Conservation (phyloP, 2,888 invertebrate genomes). For the Lithophane socia region DNA sequence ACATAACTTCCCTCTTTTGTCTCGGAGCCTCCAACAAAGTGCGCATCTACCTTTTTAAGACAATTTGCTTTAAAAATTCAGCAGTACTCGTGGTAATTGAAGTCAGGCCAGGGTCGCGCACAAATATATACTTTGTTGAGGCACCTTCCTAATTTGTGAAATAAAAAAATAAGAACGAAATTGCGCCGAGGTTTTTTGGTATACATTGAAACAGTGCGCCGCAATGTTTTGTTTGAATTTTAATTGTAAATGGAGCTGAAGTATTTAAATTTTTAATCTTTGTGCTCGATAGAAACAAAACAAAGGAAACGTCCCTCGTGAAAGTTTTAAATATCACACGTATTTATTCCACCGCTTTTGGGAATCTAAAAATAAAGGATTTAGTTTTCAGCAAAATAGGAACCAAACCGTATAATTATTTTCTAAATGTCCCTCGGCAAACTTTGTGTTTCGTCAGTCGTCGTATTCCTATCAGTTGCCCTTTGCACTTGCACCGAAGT, state of each 20-base stretch:
- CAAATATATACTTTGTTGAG: conserved; percentile 57
- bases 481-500: too few species aligned
- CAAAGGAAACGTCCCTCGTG: conserved; percentile 14
- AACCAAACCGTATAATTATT: too few species aligned
- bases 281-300: conserved; percentile 22
- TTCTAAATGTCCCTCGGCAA: too few species aligned
- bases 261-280: conserved; percentile 37
- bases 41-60: conserved; percentile 62
- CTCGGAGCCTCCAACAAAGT: conserved; percentile 55
- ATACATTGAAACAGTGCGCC: neutral
- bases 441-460: too few species aligned
- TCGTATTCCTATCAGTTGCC: too few species aligned
- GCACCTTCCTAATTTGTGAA: conserved; percentile 56
- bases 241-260: conserved; percentile 54
- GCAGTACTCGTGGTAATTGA: conserved; percentile 62
- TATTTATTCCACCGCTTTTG: neutral
- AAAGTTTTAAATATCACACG: conserved; percentile 15
- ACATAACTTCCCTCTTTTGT: conserved; percentile 69
- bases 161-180: conserved; percentile 43
- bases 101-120: conserved; percentile 46
- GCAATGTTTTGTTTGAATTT: conserved; percentile 46
- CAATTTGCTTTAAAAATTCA: conserved; percentile 67
- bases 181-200: conserved; percentile 36
- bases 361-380: neutral
- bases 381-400: neutral